phyloP scores from a whole-genome alignment of 2,113 vertebrate genomes.

The Coptodon rendalli region DNA sequence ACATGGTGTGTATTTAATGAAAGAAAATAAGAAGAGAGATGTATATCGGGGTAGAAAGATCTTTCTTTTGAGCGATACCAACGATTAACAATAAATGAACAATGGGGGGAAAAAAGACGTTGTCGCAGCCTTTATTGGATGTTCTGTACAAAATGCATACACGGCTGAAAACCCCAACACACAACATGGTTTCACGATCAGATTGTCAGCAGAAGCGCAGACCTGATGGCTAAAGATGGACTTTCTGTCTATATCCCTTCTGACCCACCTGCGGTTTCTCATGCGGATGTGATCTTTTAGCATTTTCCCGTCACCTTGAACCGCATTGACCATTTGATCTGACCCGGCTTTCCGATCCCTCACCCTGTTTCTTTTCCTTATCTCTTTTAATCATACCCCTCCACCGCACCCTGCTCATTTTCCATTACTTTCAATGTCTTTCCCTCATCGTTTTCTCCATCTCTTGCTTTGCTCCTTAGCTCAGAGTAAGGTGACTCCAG shows the following conservation, averaged over 20 bases:
- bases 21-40: constrained; percentile 17
- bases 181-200: not conserved
- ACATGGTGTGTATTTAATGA: constrained; percentile 46
- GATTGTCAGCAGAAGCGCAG: constrained; percentile 29
- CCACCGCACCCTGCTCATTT: not conserved
- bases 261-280: constrained; percentile 24
- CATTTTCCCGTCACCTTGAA: not conserved
- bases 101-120: not conserved
- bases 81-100: constrained; percentile 61
- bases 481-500: constrained; percentile 50
- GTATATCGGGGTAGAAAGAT: constrained; percentile 23
- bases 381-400: not conserved
- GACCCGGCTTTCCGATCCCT: not conserved
- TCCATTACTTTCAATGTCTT: constrained; percentile 15
- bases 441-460: constrained; percentile 7
- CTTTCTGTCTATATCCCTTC: constrained; percentile 26
- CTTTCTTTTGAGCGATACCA: constrained; percentile 24
- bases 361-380: not conserved
- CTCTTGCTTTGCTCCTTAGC: not conserved
- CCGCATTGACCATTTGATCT: constrained; percentile 40
- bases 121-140: constrained; percentile 6
- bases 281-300: constrained; percentile 11
- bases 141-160: not conserved
- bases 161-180: not conserved
- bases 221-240: not conserved